These are phyloP conservation scores for Ageneiosus marmoratus DNA, from an alignment of 2,113 vertebrate species.

Conservation along the genomic window DNA sequence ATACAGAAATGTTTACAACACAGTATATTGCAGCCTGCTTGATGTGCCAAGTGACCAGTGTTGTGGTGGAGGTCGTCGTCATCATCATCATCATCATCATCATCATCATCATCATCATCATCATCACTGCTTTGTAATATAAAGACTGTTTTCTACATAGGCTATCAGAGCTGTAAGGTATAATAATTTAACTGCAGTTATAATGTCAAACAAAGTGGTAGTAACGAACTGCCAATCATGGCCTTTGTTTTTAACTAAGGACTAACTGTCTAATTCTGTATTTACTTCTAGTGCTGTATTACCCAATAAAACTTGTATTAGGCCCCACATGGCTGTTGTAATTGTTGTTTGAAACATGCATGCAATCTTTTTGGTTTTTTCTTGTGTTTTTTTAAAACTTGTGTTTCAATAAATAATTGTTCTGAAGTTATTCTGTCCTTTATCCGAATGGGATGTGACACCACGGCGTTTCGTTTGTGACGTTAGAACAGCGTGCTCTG, in stretches of 20 bases:
- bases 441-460: neutral
- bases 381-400: slow-evolving; percentile 14
- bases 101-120: neutral
- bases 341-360: slow-evolving; percentile 5
- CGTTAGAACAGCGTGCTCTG: neutral
- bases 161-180: neutral
- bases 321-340: neutral
- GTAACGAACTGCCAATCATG: neutral
- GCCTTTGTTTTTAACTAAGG: neutral
- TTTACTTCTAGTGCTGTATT: neutral
- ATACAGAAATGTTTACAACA: slow-evolving; percentile 23
- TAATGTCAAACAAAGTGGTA: neutral
- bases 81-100: neutral
- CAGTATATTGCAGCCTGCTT: neutral
- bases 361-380: neutral
- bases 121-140: neutral
- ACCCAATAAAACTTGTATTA: neutral
- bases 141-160: neutral
- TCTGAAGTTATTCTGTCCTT: neutral
- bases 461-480: neutral
- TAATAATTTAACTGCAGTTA: neutral
- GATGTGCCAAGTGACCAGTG: neutral
- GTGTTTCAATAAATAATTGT: slow-evolving; percentile 14
- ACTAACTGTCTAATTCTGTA: neutral
- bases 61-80: neutral